phyloP scores from a whole-genome alignment of 2,113 vertebrate genomes.

The Vimba vimba region DNA sequence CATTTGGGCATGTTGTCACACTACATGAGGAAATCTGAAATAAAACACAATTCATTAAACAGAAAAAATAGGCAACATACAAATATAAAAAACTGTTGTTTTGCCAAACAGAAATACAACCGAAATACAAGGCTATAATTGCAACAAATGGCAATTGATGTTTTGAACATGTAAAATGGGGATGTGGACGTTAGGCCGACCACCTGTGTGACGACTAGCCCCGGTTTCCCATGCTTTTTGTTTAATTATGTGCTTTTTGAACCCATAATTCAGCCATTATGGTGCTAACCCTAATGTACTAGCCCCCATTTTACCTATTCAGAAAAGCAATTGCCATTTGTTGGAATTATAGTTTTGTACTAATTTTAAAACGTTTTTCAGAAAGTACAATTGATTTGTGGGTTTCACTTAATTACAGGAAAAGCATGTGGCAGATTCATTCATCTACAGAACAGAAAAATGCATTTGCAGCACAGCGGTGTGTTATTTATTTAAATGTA shows the following conservation, averaged over 20 bases:
- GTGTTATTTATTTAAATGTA: neutral
- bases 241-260: neutral
- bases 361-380: neutral
- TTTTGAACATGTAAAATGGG: neutral
- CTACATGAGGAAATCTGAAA: neutral
- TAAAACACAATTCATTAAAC: neutral
- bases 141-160: neutral
- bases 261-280: neutral
- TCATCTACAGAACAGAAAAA: neutral
- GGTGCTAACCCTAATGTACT: neutral
- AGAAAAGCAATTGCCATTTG: neutral
- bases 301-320: neutral
- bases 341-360: neutral
- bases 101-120: neutral
- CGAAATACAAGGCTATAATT: neutral
- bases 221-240: neutral
- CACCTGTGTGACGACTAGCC: neutral
- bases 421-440: constrained; percentile 1
- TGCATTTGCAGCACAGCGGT: neutral
- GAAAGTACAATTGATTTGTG: constrained; percentile 10
- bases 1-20: neutral
- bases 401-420: neutral
- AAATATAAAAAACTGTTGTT: neutral
- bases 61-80: neutral
- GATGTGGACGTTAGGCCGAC: neutral